Base-by-base conservation (phyloP, 2,113 vertebrate species). In the Orthochromis indermauri region DNA sequence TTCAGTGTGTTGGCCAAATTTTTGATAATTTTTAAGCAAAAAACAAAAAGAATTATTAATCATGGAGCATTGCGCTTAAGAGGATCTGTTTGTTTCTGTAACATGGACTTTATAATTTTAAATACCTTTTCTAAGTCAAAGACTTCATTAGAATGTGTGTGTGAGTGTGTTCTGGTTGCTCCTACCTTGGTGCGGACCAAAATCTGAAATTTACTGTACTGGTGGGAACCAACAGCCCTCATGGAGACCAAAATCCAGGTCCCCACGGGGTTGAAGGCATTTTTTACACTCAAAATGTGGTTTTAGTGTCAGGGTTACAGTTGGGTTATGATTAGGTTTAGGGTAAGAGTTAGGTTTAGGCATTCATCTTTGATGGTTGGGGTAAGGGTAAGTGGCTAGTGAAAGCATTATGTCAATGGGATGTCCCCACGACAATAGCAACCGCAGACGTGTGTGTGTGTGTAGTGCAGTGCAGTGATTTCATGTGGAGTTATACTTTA, bases 71-170 rank as follows among this genome's bases (percentile, higher is more conserved):
- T 76, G 73, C 51, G 16, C 42, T 78, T 8, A 40, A 78, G 45
- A 85, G 59, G 73, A 88, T 68, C 19, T 19, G 49, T 73, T 55
- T 88, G 81, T 83, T 78, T 87, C 78, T 86, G 28, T 37, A 66
- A 82, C 59, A 31, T 83, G 35, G 47, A 89, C 85, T 66, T 90
- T 21, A 73, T 33, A 47, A 86, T 16, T 26, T 73, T 49, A 31
- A 19, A 13, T 68, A 68, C 35, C 21, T 90, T 93, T 90, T 93
- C 10, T 85, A 88, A 85, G 78, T 84, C 47, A 33, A 86, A 91
- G 53, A 91, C 73, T 85, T 91, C 47, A 45, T 86, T 89, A 85
- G 68, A 79, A 63, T 73, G 82, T 89, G 76, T 81, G 85, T 89
- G 80, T 82, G 85, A 87, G 55, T 82, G 85, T 89, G 76, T 81